Conservation (phyloP, 2,797 vertebrate genomes). For the Pseudochirops cupreus region DNA sequence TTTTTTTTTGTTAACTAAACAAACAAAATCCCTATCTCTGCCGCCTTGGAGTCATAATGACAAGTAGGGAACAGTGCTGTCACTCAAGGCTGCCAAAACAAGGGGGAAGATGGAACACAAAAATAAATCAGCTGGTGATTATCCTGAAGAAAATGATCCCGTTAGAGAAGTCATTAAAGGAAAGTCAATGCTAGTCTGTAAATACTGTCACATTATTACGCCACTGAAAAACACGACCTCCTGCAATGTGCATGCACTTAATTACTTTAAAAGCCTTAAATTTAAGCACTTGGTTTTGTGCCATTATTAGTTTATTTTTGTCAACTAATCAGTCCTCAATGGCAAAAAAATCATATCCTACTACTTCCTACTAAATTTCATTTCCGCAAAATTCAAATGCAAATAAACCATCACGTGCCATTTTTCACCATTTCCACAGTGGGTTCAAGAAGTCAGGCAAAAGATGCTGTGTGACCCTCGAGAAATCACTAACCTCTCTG, state of each 20-base stretch:
- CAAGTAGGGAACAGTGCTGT: conserved; percentile 63
- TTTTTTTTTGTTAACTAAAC: conserved; percentile 61
- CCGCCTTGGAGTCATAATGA: conserved; percentile 66
- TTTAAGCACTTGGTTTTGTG: conserved; percentile 41
- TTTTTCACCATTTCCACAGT: background rate
- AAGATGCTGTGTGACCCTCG: background rate
- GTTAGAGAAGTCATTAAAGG: conserved; percentile 53
- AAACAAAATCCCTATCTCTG: conserved; percentile 27
- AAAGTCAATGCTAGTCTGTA: conserved; percentile 25
- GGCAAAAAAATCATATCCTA: background rate
- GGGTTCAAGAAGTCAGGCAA: conserved; percentile 37
- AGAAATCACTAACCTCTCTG: background rate
- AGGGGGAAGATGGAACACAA: conserved; percentile 62
- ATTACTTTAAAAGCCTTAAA: conserved; percentile 55
- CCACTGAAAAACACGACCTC: conserved; percentile 1
- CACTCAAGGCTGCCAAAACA: conserved; percentile 65
- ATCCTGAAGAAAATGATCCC: conserved; percentile 55
- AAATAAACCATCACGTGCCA: background rate
- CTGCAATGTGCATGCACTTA: background rate
- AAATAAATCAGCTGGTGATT: conserved; percentile 59
- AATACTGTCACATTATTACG: conserved; percentile 5
- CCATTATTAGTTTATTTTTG: background rate
- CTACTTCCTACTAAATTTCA: background rate
- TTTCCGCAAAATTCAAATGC: background rate
- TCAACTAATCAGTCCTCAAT: conserved; percentile 24